phyloP scores from a whole-genome alignment of 2,888 invertebrate species.

The Troides helena region DNA sequence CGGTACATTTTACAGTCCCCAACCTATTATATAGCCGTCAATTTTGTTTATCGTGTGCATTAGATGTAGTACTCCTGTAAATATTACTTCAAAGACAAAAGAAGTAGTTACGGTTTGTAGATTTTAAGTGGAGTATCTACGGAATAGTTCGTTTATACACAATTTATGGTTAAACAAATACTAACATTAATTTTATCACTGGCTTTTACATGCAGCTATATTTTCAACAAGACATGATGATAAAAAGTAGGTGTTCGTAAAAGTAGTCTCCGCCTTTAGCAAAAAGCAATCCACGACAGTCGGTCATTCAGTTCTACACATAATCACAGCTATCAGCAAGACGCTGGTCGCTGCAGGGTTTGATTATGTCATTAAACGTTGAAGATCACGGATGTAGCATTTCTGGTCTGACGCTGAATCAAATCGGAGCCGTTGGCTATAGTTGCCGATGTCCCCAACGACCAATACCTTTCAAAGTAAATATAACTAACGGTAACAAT shows the following conservation, averaged over 20 bases:
- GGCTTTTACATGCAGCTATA: background rate
- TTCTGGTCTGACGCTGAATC: constrained; percentile 55
- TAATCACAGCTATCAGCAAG: constrained; percentile 59
- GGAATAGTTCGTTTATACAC: no score
- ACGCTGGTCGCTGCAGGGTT: constrained; percentile 54
- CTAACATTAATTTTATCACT: background rate
- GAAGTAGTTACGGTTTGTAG: no score
- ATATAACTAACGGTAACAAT: background rate
- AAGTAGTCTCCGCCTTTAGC: constrained; percentile 46
- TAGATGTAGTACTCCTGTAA: no score
- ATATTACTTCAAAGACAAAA: no score
- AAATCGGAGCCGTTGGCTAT: constrained; percentile 49
- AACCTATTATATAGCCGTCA: no score
- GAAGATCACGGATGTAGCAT: constrained; percentile 58
- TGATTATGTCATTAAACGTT: constrained; percentile 68
- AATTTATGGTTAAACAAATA: background rate
- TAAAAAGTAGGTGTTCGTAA: constrained; percentile 42
- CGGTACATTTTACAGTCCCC: no score
- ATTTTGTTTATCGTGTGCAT: no score
- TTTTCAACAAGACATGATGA: background rate
- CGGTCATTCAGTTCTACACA: constrained; percentile 40
- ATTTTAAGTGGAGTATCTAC: no score
- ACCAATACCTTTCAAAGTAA: background rate
- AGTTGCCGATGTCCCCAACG: constrained; percentile 7
- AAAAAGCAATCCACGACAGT: constrained; percentile 60